Evolutionary conservation across 2,113 vertebrate genomes (phyloP).

Genomic region (Hemibagrus wyckioides): DNA sequence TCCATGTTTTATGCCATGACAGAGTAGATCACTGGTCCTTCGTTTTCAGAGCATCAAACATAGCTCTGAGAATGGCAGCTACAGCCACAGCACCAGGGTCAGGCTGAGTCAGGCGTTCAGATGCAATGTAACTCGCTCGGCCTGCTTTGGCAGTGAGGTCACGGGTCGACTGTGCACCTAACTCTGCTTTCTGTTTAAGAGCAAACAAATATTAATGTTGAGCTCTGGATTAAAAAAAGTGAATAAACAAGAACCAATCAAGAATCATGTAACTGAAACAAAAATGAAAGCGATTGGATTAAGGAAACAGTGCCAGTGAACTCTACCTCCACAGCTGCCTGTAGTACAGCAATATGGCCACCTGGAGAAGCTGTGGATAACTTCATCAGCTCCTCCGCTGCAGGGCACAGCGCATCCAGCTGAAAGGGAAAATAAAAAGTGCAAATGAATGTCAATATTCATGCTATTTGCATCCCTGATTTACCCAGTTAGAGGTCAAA

Average conservation of each 20-base stretch:
- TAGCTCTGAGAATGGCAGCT: conserved; percentile 76
- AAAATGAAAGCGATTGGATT: background rate
- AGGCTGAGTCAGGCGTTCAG: conserved; percentile 75
- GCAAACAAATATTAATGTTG: background rate
- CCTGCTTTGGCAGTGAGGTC: conserved; percentile 84
- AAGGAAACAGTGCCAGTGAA: background rate
- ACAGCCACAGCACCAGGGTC: conserved; percentile 87
- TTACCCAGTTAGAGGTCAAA: background rate
- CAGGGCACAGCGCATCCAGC: conserved; percentile 90
- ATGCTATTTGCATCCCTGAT: background rate
- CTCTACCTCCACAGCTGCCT: conserved; percentile 77
- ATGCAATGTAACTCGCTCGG: conserved; percentile 90
- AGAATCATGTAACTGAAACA: background rate
- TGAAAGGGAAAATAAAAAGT: conserved; percentile 51
- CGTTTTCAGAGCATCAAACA: conserved; percentile 72
- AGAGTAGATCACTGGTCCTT: conserved; percentile 26
- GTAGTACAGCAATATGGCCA: conserved; percentile 69
- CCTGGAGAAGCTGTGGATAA: conserved; percentile 67
- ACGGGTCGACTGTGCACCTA: conserved; percentile 82
- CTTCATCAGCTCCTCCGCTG: conserved; percentile 75
- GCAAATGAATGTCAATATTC: background rate
- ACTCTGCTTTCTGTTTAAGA: conserved; percentile 74
- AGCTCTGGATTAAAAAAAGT: background rate
- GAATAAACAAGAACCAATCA: background rate
- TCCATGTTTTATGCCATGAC: background rate